phyloP scores from a whole-genome alignment of 1,140 invertebrate species.

The Anagrus nilaparvatae region DNA sequence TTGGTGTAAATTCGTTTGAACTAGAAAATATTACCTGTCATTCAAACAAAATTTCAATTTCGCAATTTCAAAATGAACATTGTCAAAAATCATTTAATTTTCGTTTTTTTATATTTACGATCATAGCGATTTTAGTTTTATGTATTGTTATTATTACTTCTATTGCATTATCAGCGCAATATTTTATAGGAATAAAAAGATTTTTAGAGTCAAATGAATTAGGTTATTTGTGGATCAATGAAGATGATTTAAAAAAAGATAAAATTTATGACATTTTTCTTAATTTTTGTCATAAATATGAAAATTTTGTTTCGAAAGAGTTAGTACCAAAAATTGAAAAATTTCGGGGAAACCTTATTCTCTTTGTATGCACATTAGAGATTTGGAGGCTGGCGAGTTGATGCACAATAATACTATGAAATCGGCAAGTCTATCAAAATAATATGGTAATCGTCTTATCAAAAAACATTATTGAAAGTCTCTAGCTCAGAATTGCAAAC shows the following conservation, averaged over 20 bases:
- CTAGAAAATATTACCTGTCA: no score
- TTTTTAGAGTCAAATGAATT: no score
- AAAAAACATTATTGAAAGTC: constrained; percentile 67
- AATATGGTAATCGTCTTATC: constrained; percentile 79
- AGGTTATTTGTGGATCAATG: constrained; percentile 55
- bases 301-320: constrained; percentile 57
- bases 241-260: constrained; percentile 64
- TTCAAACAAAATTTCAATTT: no score
- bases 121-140: no score
- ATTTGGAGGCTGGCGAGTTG: constrained; percentile 67
- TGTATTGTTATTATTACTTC: no score
- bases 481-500: constrained; percentile 76
- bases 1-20: no score
- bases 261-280: constrained; percentile 81
- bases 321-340: constrained; percentile 59
- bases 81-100: no score
- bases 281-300: constrained; percentile 74
- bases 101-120: no score
- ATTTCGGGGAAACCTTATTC: constrained; percentile 47
- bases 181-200: no score
- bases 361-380: constrained; percentile 69
- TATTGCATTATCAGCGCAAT: no score
- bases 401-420: no score
- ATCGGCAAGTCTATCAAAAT: constrained; percentile 65
- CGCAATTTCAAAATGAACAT: no score